These are phyloP conservation scores for Panorpa germanica DNA, from an alignment of 2,888 invertebrate genomes.

Conservation along the genomic window DNA sequence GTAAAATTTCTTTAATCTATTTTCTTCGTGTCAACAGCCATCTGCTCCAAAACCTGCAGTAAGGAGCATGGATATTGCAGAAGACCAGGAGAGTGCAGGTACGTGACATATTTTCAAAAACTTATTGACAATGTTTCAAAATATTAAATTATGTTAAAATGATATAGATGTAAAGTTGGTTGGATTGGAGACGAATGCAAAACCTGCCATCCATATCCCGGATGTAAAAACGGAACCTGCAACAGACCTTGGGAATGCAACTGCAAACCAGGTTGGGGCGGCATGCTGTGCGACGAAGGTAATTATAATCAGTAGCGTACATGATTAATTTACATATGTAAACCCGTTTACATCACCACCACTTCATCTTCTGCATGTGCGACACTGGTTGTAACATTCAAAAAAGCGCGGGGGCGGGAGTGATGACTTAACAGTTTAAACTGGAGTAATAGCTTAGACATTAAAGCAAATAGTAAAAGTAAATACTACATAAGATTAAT, in stretches of 20 bases:
- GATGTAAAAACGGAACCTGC: conserved; percentile 73
- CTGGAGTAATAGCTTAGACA: no score
- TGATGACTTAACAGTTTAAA: no score
- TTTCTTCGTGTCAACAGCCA: conserved; percentile 32
- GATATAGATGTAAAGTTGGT: conserved; percentile 60
- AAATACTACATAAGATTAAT: no score
- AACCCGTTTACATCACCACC: not conserved
- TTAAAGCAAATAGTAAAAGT: no score
- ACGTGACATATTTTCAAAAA: conserved; percentile 16
- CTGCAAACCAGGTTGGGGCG: conserved; percentile 76
- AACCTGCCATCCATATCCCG: conserved; percentile 68
- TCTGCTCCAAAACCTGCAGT: conserved; percentile 69
- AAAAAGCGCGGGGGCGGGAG: no score
- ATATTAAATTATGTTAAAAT: conserved; percentile 21
- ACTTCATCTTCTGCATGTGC: no score
- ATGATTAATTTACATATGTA: conserved; percentile 4
- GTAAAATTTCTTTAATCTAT: conserved; percentile 9
- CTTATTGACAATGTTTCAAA: conserved; percentile 5
- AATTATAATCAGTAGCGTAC: conserved; percentile 13
- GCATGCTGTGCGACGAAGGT: conserved; percentile 85
- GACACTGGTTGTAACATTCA: no score
- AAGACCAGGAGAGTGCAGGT: conserved; percentile 59
- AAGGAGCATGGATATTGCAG: conserved; percentile 69
- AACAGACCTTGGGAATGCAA: conserved; percentile 77
- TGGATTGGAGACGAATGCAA: conserved; percentile 68